Evolutionary conservation across 2,797 vertebrate species (phyloP).

Genomic region (Gastrophryne carolinensis): DNA sequence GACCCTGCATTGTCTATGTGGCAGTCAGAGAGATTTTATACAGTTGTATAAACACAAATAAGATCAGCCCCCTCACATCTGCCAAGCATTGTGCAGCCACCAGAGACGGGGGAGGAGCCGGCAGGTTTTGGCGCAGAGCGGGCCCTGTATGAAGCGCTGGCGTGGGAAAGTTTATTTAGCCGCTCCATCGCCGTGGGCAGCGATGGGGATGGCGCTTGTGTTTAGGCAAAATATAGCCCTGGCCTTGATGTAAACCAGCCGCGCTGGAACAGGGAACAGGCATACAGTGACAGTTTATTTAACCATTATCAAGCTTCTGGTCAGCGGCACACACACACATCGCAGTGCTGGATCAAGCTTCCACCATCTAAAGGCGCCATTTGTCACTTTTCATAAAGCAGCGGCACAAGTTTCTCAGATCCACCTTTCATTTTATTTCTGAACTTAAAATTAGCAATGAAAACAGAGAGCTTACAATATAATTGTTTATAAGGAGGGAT

Average conservation of each 20-base stretch:
- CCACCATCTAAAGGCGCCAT: too few species aligned
- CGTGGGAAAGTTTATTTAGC: conserved; percentile 75
- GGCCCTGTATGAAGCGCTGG: conserved; percentile 63
- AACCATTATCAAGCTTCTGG: not conserved
- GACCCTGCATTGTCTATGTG: conserved; percentile 55
- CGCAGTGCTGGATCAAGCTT: too few species aligned
- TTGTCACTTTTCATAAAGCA: too few species aligned
- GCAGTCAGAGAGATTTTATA: conserved; percentile 45
- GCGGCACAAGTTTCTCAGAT: too few species aligned
- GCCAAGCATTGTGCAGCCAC: conserved; percentile 70
- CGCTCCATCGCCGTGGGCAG: conserved; percentile 67
- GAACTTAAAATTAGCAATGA: too few species aligned
- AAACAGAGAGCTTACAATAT: too few species aligned
- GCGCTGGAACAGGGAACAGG: conserved; percentile 34
- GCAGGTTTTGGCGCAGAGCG: conserved; percentile 68
- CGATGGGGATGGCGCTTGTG: conserved; percentile 29
- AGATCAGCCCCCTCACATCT: conserved; percentile 72
- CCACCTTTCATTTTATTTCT: too few species aligned
- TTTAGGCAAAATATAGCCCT: conserved; percentile 16
- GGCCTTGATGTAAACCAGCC: not conserved
- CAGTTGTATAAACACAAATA: conserved; percentile 55
- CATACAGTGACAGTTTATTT: not conserved
- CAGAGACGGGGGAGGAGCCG: conserved; percentile 59
- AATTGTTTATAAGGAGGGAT: too few species aligned
- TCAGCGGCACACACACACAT: not conserved